Conservation (phyloP, 2,888 invertebrate genomes). For the Mythimna lalbum region DNA sequence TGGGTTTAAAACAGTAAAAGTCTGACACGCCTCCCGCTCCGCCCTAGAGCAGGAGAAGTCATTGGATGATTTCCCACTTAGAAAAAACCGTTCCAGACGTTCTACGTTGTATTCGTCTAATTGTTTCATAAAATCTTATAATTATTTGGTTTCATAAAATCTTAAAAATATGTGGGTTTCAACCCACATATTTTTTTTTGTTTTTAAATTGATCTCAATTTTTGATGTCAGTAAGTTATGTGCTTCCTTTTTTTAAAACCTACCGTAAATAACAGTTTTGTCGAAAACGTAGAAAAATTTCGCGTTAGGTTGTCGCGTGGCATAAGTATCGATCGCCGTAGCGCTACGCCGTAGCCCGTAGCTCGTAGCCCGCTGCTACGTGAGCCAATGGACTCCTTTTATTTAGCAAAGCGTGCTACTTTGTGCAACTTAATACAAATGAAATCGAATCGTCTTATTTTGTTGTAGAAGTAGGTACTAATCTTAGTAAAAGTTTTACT, state of each 20-base stretch:
- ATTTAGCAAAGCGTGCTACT: conserved; percentile 66
- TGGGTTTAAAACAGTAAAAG: no score
- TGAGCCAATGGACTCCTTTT: conserved; percentile 76
- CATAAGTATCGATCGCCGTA: conserved; percentile 85
- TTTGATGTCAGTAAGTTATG: neutral
- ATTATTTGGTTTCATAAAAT: no score
- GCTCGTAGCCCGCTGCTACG: conserved; percentile 78
- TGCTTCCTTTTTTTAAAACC: conserved; percentile 1
- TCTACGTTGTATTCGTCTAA: no score
- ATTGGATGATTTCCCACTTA: no score
- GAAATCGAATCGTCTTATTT: conserved; percentile 6
- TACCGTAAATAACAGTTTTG: conserved; percentile 60
- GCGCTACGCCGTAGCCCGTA: conserved; percentile 81
- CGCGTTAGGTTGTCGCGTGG: conserved; percentile 85
- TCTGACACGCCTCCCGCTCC: no score
- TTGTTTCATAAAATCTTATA: no score
- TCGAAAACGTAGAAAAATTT: conserved; percentile 77
- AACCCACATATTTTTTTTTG: no score
- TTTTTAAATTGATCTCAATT: no score
- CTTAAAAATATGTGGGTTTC: no score
- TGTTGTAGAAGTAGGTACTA: conserved; percentile 1
- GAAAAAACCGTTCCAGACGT: no score
- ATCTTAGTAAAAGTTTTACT: neutral
- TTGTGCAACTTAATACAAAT: conserved; percentile 45
- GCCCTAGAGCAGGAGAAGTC: no score